A percentile compares a stretch with the other conserved stretches of the same genome.
Conservation (phyloP, 2,888 invertebrate genomes). For the Drosophila eohydei region DNA sequence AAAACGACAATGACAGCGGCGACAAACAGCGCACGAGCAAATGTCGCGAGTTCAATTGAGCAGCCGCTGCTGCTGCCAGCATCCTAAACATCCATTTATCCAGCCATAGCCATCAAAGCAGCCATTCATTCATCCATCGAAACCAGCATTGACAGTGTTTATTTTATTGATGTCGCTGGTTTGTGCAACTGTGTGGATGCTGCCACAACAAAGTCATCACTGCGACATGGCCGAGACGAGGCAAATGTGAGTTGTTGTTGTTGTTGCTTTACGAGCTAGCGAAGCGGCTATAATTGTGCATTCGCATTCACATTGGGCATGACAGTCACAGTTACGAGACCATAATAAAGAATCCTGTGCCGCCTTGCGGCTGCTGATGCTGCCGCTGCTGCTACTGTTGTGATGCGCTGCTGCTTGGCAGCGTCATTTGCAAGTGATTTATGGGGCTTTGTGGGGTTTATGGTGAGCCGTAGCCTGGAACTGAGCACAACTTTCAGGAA, state of each 20-base stretch:
- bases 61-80: conserved; percentile 33
- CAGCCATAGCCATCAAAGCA: conserved; percentile 16
- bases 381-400: not conserved
- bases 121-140: conserved; percentile 22
- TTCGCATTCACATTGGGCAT: conserved; percentile 59
- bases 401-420: conserved; percentile 39
- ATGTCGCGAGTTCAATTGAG: conserved; percentile 77
- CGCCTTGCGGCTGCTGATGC: conserved; percentile 14
- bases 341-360: conserved; percentile 51
- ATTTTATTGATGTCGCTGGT: conserved; percentile 74
- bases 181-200: conserved; percentile 36
- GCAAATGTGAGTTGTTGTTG: conserved; percentile 48
- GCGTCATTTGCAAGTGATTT: conserved; percentile 79
- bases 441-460: conserved; percentile 54
- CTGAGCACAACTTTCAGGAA: conserved; percentile 37
- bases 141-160: conserved; percentile 68
- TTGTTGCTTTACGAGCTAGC: conserved; percentile 74
- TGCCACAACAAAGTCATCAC: conserved; percentile 61
- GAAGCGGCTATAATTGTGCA: conserved; percentile 78
- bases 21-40: conserved; percentile 55
- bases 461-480: conserved; percentile 1
- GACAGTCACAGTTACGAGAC: conserved; percentile 29
- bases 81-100: conserved; percentile 49
- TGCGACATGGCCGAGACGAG: conserved; percentile 11
- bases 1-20: conserved; percentile 43